Conservation (phyloP, 2,113 vertebrate species). For the Periophthalmodon schlosseri region DNA sequence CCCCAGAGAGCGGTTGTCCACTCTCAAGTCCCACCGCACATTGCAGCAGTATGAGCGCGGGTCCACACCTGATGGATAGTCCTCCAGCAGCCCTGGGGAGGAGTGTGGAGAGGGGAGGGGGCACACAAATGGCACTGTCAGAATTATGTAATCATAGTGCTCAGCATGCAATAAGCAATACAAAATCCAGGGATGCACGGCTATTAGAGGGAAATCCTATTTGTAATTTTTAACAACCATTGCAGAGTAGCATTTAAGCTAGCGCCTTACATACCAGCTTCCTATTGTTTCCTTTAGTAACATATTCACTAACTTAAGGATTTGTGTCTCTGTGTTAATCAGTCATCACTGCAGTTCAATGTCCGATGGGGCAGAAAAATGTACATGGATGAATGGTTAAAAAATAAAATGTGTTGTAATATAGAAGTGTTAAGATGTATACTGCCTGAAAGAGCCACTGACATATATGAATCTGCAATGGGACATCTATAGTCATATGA, state of each 20-base stretch:
- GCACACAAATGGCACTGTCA: slow-evolving; percentile 12
- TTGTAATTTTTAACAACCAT: neutral
- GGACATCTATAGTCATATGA: too few species aligned
- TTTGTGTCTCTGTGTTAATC: neutral
- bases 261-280: neutral
- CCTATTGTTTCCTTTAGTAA: neutral
- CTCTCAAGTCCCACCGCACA: slow-evolving; percentile 88
- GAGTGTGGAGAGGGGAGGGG: neutral
- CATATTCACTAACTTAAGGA: neutral
- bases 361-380: neutral
- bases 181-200: neutral
- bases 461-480: too few species aligned
- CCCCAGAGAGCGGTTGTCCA: slow-evolving; percentile 84
- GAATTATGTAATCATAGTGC: neutral
- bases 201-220: neutral
- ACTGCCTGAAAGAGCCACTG: neutral
- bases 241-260: too few species aligned
- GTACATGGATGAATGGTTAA: neutral
- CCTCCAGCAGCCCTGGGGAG: slow-evolving; percentile 89
- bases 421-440: neutral
- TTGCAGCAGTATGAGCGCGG: slow-evolving; percentile 96
- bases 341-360: neutral
- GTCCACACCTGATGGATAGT: slow-evolving; percentile 84
- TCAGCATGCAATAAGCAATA: neutral
- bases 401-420: too few species aligned